Percentiles rank a stretch among this genome's conserved stretches.
phyloP scores from a whole-genome alignment of 2,113 vertebrate genomes.

The Siniperca knerii region DNA sequence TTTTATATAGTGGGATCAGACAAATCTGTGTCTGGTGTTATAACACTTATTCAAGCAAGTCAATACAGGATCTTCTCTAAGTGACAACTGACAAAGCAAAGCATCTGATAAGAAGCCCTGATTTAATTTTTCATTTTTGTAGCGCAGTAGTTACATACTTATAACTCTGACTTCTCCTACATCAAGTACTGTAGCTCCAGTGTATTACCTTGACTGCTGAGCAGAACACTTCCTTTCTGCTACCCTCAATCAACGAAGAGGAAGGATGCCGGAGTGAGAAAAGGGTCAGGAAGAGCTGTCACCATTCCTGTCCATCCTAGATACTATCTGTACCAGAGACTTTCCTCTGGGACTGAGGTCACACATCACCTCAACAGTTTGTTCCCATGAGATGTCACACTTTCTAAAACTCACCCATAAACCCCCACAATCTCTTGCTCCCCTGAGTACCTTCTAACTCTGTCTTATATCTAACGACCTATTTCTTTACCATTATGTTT shows the following conservation, averaged over 20 bases:
- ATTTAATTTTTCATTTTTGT: not conserved
- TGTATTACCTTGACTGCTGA: conserved; percentile 5
- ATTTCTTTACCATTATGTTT: not conserved
- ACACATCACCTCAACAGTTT: conserved; percentile 70
- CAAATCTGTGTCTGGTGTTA: conserved; percentile 8
- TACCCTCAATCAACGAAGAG: conserved; percentile 60
- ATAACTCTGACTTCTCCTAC: not conserved
- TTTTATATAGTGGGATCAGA: conserved; percentile 21
- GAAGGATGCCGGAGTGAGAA: conserved; percentile 69
- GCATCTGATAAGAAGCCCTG: conserved; percentile 18
- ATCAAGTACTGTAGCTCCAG: not conserved
- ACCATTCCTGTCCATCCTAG: conserved; percentile 61
- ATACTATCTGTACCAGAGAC: conserved; percentile 67
- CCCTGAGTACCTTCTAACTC: conserved; percentile 9
- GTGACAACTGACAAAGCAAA: conserved; percentile 20
- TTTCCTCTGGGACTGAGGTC: conserved; percentile 74
- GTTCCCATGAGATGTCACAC: conserved; percentile 72
- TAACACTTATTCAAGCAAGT: conserved; percentile 3
- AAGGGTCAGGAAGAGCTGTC: conserved; percentile 78
- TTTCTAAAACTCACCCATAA: conserved; percentile 61
- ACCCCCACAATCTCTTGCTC: conserved; percentile 35
- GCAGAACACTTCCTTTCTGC: conserved; percentile 52
- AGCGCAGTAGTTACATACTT: conserved; percentile 2
- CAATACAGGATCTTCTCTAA: conserved; percentile 7
- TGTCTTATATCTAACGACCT: conserved; percentile 5